These are phyloP conservation scores for Siniperca obscura DNA, from an alignment of 2,797 vertebrate genomes.

Conservation along the genomic window DNA sequence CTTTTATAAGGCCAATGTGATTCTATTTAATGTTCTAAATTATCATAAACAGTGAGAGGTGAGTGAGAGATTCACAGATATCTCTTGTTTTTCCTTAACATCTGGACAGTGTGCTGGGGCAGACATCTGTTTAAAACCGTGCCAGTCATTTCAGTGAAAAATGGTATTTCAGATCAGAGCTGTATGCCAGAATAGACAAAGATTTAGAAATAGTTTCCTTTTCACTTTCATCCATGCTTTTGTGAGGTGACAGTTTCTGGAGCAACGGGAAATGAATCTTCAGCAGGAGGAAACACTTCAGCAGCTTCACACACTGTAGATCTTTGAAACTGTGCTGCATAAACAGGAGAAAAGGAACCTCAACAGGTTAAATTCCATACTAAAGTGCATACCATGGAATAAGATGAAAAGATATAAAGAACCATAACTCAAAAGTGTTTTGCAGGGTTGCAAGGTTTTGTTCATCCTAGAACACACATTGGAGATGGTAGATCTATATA, in stretches of 20 bases:
- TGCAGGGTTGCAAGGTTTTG: conserved; percentile 6
- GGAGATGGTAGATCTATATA: background rate
- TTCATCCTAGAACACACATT: background rate
- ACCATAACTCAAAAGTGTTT: conserved; percentile 32
- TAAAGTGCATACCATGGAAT: conserved; percentile 20
- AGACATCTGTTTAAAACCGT: conserved; percentile 61
- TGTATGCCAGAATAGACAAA: conserved; percentile 66
- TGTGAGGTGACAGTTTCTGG: conserved; percentile 52
- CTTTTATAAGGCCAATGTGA: conserved; percentile 2
- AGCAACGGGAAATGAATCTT: conserved; percentile 13
- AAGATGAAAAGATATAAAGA: conserved; percentile 35
- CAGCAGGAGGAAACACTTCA: conserved; percentile 28
- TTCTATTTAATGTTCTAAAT: background rate
- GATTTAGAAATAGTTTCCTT: conserved; percentile 69
- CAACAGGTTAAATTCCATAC: conserved; percentile 20
- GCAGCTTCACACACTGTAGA: conserved; percentile 20
- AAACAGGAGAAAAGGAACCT: background rate
- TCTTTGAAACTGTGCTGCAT: conserved; percentile 19
- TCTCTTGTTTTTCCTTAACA: conserved; percentile 35
- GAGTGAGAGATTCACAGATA: conserved; percentile 31
- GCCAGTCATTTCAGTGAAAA: conserved; percentile 65
- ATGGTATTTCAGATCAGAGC: conserved; percentile 36
- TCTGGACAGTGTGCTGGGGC: conserved; percentile 52
- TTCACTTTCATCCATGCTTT: conserved; percentile 48
- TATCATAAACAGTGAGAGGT: conserved; percentile 10